Evolutionary conservation across 2,797 vertebrate species (phyloP).

Genomic region (Onychomys leucogaster): DNA sequence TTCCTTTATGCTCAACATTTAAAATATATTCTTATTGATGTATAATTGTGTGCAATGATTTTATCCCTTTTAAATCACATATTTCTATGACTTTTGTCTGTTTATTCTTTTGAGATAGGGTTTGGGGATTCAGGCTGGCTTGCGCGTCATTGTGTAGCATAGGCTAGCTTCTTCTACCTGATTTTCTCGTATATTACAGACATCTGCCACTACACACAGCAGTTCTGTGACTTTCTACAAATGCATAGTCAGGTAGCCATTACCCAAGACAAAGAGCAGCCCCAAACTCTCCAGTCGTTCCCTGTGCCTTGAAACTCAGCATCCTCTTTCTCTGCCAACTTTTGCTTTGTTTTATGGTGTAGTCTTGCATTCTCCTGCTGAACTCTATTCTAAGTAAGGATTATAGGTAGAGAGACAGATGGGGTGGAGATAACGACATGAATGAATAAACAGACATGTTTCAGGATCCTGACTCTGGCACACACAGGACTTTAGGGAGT

Average conservation of each 20-base stretch:
- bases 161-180: neutral
- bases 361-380: slow-evolving; percentile 2
- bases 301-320: neutral
- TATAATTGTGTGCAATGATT: neutral
- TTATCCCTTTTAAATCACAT: neutral
- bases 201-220: too few relatives aligned
- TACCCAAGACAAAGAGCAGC: neutral
- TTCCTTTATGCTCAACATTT: neutral
- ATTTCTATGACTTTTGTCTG: neutral
- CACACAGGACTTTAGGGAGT: neutral
- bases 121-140: neutral
- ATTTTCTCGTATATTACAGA: neutral
- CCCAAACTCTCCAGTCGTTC: neutral
- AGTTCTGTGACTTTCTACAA: neutral
- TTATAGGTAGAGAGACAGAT: neutral
- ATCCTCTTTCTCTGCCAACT: neutral
- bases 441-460: neutral
- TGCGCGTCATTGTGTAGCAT: neutral
- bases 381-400: slow-evolving; percentile 24
- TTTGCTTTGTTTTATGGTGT: neutral
- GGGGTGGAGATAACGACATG: neutral
- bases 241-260: neutral
- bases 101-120: neutral
- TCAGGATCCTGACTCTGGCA: neutral
- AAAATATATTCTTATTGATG: slow-evolving; percentile 23